Evolutionary conservation across 2,888 invertebrate genomes (phyloP), one percentile per base, ranked within the genome.

Genomic region (Hemistola chrysoprasaria): DNA sequence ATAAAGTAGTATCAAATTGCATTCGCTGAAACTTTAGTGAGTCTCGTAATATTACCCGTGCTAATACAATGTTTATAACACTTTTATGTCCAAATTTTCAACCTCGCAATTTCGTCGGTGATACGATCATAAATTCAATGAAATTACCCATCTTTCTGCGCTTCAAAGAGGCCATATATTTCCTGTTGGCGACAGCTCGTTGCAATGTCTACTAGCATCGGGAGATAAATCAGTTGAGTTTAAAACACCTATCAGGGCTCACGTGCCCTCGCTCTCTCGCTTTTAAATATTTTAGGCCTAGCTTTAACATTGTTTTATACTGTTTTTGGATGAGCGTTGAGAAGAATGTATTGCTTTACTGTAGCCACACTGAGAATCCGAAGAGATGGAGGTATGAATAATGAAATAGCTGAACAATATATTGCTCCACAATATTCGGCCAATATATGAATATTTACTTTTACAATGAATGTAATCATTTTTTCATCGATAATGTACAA

Each of bases 141-240:
- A 84, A 85, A 86, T 86, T 82, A 84, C 83, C 83, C 81, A 85
- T 86, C 79, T 82, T 84, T 87, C 80, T 78, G 74, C 71, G 81
- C 77, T 84, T 84, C 87, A 83, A 84, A 82, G 78, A 74, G 82
- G 76, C 75, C 75, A 82, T 87, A 85, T 85, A 84, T 86, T 78
- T 79, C 62, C 65, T 65, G 62, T 62, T 68, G 66, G 75, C 77
- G 82, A 80, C 82, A 78, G 74, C 76, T 72, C 71, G 74, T 78
- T 75, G 74, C 78, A 73, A 78, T 80, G 81, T 75, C 72, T 79
- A 74, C 78, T 77, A 78, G 82, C 83, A 80, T 65, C 62, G 71
- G 73, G 78, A 78, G 78, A 86, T 85, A 86, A 83, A 87, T 86
- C 85, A 82, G 78, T 67, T 22, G 23, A 40, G 32, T 40, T 40